Conservation (phyloP, 1,140 invertebrate genomes). For the Pygmarrhopalites habei region DNA sequence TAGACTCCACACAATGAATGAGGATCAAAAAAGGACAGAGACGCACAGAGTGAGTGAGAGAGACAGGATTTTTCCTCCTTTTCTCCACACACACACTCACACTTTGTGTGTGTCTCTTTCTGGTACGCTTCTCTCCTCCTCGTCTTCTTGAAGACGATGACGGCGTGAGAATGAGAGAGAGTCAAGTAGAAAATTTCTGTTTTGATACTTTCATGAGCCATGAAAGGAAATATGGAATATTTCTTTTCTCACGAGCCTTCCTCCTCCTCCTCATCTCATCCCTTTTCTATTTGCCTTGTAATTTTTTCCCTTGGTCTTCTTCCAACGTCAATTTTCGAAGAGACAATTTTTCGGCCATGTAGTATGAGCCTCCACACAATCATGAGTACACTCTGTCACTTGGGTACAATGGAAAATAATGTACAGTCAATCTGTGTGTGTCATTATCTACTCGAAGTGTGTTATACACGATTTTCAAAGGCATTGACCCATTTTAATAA, state of each 20-base stretch:
- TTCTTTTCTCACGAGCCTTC: constrained; percentile 3
- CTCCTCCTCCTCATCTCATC: not conserved
- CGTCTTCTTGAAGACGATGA: not conserved
- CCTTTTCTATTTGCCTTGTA: not conserved
- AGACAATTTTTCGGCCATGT: too few relatives aligned
- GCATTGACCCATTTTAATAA: too few relatives aligned
- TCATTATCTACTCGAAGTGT: too few relatives aligned
- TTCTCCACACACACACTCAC: not conserved
- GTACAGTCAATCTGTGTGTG: too few relatives aligned
- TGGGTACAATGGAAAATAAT: too few relatives aligned
- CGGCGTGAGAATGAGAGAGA: constrained; percentile 6
- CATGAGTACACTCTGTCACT: too few relatives aligned
- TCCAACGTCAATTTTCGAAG: too few relatives aligned
- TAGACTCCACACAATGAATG: not conserved
- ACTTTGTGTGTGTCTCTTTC: not conserved
- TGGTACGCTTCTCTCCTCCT: not conserved
- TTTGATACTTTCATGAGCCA: constrained; percentile 4
- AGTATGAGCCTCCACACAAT: too few relatives aligned
- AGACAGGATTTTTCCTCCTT: not conserved
- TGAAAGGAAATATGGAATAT: constrained; percentile 15
- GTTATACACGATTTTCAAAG: too few relatives aligned
- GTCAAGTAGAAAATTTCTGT: constrained; percentile 9
- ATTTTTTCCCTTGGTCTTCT: too few relatives aligned
- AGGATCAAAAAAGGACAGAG: too few relatives aligned
- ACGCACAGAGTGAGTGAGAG: too few relatives aligned